phyloP scores from a whole-genome alignment of 2,888 invertebrate genomes.

The Invenusta paracnida region DNA sequence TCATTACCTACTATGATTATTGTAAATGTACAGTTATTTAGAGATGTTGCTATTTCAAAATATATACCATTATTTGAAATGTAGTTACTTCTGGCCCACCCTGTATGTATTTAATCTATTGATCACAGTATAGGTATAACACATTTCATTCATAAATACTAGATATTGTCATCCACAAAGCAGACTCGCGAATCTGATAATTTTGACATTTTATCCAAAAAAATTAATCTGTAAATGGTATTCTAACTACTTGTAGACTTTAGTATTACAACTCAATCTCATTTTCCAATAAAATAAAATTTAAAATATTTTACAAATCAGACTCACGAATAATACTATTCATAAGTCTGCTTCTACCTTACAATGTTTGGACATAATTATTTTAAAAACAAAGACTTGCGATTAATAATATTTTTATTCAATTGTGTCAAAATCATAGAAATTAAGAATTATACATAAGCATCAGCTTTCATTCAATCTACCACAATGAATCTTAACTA shows the following conservation, averaged over 20 bases:
- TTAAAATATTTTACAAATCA: not conserved
- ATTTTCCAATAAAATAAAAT: not conserved
- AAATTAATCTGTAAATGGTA: not conserved
- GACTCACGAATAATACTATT: not conserved
- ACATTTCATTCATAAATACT: too few relatives aligned
- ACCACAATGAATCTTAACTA: too few relatives aligned
- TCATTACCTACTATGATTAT: slow-evolving; percentile 26
- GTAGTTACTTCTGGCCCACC: slow-evolving; percentile 26
- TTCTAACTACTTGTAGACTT: not conserved
- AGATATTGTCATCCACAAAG: not conserved
- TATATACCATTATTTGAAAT: slow-evolving; percentile 14
- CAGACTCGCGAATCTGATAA: not conserved
- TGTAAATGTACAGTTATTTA: not conserved
- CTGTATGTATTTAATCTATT: not conserved
- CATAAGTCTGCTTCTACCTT: not conserved
- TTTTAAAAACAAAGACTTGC: not conserved
- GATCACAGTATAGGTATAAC: too few relatives aligned
- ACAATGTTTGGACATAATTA: not conserved
- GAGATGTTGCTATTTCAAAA: slow-evolving; percentile 15
- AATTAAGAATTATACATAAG: too few relatives aligned
- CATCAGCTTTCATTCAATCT: too few relatives aligned
- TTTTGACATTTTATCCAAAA: not conserved
- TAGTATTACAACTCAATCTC: not conserved
- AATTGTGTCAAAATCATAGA: not conserved
- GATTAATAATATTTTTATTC: not conserved